phyloP scores from a whole-genome alignment of 2,797 vertebrate genomes.

The Cryptoblepharus egeriae region DNA sequence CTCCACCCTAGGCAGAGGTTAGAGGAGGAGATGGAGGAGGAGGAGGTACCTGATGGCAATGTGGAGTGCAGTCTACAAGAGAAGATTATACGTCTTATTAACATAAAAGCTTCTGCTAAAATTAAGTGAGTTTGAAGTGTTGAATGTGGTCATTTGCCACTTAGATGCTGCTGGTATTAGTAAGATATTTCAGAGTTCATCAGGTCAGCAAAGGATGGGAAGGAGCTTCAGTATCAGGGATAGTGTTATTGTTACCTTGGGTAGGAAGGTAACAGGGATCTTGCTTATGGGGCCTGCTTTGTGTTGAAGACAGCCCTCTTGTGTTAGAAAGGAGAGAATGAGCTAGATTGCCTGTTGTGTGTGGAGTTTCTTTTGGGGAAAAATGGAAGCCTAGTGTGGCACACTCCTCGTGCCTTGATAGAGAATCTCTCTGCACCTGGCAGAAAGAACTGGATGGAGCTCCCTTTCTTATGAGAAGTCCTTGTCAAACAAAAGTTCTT shows the following conservation, averaged over 20 bases:
- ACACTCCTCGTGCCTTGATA: not conserved
- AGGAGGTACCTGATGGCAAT: slow-evolving; percentile 72
- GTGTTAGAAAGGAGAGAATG: not conserved
- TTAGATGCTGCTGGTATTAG: not conserved
- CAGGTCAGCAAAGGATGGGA: no score
- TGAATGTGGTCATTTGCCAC: not conserved
- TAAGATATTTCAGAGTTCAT: not conserved
- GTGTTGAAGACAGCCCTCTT: not conserved
- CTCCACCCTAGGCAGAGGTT: slow-evolving; percentile 76
- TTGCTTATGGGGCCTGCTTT: not conserved
- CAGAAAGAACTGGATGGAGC: not conserved
- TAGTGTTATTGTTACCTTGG: no score
- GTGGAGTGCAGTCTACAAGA: slow-evolving; percentile 80
- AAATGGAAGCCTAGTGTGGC: not conserved
- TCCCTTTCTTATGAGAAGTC: no score
- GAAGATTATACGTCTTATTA: slow-evolving; percentile 86
- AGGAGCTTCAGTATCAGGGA: no score
- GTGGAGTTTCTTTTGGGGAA: not conserved
- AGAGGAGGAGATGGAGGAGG: slow-evolving; percentile 51
- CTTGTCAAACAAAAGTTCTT: no score
- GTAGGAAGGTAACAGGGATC: not conserved
- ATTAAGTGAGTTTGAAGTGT: slow-evolving; percentile 86
- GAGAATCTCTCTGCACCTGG: not conserved
- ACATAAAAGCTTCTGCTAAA: slow-evolving; percentile 90
- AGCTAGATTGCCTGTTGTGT: not conserved